Conservation (phyloP, 2,113 vertebrate species). For the Micronisus gabar region DNA sequence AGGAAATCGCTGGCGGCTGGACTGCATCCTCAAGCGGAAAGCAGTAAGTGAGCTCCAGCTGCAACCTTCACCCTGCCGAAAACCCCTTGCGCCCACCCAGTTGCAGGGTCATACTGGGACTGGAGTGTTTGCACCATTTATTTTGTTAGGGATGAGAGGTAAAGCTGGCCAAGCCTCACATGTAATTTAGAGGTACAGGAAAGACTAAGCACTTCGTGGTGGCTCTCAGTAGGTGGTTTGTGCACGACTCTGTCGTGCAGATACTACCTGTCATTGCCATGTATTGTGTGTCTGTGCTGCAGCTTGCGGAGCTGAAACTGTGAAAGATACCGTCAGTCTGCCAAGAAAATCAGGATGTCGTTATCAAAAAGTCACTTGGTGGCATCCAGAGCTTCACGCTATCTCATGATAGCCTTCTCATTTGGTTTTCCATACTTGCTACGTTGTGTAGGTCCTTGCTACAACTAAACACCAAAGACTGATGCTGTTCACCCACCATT, state of each 20-base stretch:
- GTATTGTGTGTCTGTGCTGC: neutral
- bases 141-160: neutral
- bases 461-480: neutral
- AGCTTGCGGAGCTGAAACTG: neutral
- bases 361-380: neutral
- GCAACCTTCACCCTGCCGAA: neutral
- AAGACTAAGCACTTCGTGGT: neutral
- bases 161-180: neutral
- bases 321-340: neutral
- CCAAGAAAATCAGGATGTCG: neutral
- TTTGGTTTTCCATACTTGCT: neutral
- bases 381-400: neutral
- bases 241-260: no score
- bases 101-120: neutral
- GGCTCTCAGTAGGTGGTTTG: neutral
- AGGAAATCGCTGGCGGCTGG: conserved; percentile 94
- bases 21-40: conserved; percentile 89
- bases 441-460: neutral
- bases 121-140: rapidly evolving
- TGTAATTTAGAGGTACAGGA: neutral
- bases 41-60: conserved; percentile 80
- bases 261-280: neutral
- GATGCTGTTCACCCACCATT: neutral
- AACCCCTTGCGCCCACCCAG: rapidly evolving
- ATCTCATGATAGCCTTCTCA: neutral